Evolutionary conservation across 1,140 invertebrate genomes (phyloP).

Genomic region (Eriosoma lanigerum): DNA sequence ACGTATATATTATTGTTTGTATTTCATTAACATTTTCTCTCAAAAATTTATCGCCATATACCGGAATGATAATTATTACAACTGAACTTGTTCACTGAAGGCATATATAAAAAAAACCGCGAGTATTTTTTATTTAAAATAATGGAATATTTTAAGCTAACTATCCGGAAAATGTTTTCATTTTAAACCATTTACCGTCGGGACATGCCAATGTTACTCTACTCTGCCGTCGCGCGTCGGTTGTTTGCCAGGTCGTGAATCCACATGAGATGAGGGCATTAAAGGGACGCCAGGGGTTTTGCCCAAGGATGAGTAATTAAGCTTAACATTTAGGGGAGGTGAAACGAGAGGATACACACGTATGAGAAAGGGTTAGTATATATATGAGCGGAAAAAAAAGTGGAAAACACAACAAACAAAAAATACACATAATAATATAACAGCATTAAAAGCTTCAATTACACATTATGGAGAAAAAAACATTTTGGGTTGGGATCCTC

Average conservation of each 20-base stretch:
- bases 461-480: conserved; percentile 29
- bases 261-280: conserved; percentile 46
- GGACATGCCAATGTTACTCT: conserved; percentile 34
- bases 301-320: conserved; percentile 51
- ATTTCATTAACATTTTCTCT: not conserved
- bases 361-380: conserved; percentile 34
- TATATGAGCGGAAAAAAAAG: not conserved
- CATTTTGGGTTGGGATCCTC: conserved; percentile 22
- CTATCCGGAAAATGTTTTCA: conserved; percentile 43
- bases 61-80: conserved; percentile 1
- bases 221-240: not conserved
- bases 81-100: not conserved
- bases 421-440: conserved; percentile 13
- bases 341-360: conserved; percentile 1
- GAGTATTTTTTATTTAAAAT: not conserved
- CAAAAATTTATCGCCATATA: not conserved
- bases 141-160: conserved; percentile 21
- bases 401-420: not conserved
- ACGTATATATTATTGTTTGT: not conserved
- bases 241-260: conserved; percentile 47
- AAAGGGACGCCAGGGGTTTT: conserved; percentile 35
- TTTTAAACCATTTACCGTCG: conserved; percentile 43
- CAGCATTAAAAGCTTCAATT: conserved; percentile 50
- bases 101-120: not conserved
- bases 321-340: not conserved